These are phyloP conservation scores for Amphimedon queenslandica DNA, from an alignment of 37 sponge, comb jelly and placozoan genomes.

Conservation along the genomic window DNA sequence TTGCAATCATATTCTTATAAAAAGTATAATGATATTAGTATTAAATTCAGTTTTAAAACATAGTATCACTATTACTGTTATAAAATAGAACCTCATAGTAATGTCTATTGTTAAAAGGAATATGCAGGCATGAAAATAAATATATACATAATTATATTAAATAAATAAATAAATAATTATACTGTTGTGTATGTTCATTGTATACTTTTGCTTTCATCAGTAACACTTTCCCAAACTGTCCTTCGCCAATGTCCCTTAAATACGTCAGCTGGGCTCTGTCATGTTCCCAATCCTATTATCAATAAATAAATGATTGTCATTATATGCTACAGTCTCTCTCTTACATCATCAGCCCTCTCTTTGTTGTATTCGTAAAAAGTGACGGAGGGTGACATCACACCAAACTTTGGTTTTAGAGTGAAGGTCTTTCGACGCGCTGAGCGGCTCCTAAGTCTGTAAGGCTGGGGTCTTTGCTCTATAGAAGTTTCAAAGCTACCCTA, in stretches of 20 bases:
- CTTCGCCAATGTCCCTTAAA: conserved; percentile 62
- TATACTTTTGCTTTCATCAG: conserved; percentile 65
- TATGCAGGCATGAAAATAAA: too few species aligned
- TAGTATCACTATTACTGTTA: too few species aligned
- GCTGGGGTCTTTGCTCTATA: neutral
- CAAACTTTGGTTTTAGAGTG: conserved; percentile 26
- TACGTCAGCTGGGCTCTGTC: conserved; percentile 42
- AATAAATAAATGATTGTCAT: neutral
- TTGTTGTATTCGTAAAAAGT: conserved; percentile 31
- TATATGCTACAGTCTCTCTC: neutral
- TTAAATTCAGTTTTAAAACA: too few species aligned
- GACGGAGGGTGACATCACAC: conserved; percentile 16
- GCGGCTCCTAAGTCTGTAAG: neutral
- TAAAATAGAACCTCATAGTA: too few species aligned
- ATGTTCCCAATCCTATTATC: conserved; percentile 43
- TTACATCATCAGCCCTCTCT: neutral
- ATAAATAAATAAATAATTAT: neutral
- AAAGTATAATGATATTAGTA: neutral
- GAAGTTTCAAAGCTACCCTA: too few species aligned
- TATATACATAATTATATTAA: neutral
- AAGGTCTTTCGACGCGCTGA: neutral
- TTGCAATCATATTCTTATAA: too few species aligned
- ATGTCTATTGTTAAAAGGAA: too few species aligned
- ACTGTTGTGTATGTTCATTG: neutral
- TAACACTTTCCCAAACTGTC: conserved; percentile 73